Evolutionary conservation across 2,888 invertebrate species (phyloP).

Genomic region (Noctua pronuba): DNA sequence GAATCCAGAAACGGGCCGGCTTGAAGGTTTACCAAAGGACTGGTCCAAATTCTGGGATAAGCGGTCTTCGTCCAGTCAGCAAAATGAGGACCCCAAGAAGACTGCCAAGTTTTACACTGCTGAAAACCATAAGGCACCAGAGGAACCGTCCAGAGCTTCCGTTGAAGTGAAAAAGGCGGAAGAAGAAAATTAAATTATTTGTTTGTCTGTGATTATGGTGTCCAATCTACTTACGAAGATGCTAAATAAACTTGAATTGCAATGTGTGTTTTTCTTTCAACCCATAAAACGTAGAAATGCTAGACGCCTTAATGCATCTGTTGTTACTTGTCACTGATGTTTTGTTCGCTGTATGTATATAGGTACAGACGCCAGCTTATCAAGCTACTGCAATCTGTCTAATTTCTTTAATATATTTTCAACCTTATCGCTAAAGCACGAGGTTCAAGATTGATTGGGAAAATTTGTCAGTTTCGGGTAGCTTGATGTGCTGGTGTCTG

Average conservation of each 20-base stretch:
- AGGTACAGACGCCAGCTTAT: not conserved
- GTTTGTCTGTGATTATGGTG: not conserved
- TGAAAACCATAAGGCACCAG: slow-evolving; percentile 5
- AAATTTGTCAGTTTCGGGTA: no score
- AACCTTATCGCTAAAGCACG: no score
- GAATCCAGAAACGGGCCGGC: slow-evolving; percentile 94
- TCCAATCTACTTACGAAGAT: slow-evolving; percentile 4
- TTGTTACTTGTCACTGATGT: not conserved
- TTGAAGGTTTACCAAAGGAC: slow-evolving; percentile 96
- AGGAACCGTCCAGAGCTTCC: slow-evolving; percentile 6
- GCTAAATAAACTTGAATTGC: slow-evolving; percentile 19
- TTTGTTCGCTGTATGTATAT: not conserved
- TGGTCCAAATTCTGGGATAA: slow-evolving; percentile 95
- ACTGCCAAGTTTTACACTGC: slow-evolving; percentile 85
- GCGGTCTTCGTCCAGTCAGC: slow-evolving; percentile 95
- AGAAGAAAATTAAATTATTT: not conserved
- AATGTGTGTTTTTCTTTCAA: not conserved
- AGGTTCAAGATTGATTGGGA: no score
- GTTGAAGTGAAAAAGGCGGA: not conserved
- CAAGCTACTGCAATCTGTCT: no score
- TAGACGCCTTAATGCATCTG: not conserved
- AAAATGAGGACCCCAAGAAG: slow-evolving; percentile 96
- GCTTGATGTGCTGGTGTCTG: no score
- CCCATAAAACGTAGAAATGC: not conserved
- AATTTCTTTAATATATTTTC: no score